phyloP scores from a whole-genome alignment of 2,888 invertebrate species.

The Piscicola geometra region DNA sequence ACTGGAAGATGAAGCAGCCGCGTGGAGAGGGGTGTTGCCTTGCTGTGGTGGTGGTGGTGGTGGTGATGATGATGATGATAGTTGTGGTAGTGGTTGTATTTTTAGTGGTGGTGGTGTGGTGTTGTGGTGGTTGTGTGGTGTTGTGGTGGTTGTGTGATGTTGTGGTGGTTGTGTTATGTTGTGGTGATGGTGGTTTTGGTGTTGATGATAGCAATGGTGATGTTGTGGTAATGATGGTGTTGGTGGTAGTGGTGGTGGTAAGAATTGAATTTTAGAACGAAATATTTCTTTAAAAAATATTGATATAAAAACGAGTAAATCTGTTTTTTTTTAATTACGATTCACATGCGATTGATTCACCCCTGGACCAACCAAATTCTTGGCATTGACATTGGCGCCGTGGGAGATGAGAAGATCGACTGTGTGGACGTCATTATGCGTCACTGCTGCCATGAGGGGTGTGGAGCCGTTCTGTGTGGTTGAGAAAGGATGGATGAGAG shows the following conservation, averaged over 20 bases:
- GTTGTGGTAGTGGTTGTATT: too few species aligned
- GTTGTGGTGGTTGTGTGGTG: neutral
- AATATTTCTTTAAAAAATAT: too few species aligned
- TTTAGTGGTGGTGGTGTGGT: neutral
- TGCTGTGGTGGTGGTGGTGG: slow-evolving; percentile 60
- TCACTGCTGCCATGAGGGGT: slow-evolving; percentile 90
- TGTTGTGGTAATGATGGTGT: too few species aligned
- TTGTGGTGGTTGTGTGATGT: too few species aligned
- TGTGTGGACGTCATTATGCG: slow-evolving; percentile 95
- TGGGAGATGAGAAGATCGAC: slow-evolving; percentile 82
- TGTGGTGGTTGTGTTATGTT: too few species aligned
- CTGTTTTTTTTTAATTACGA: too few species aligned
- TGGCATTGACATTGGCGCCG: slow-evolving; percentile 53
- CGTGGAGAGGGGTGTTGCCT: slow-evolving; percentile 89
- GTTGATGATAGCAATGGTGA: too few species aligned
- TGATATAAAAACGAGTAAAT: too few species aligned
- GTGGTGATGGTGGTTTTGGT: too few species aligned
- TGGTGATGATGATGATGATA: neutral
- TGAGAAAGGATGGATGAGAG: neutral
- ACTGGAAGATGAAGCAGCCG: slow-evolving; percentile 96
- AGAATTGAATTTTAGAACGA: too few species aligned
- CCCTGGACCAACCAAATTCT: slow-evolving; percentile 54
- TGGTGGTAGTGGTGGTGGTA: too few species aligned
- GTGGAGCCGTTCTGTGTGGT: slow-evolving; percentile 72
- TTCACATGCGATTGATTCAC: neutral